phyloP scores from a whole-genome alignment of 2,797 vertebrate species.

The Gallirallus australis region DNA sequence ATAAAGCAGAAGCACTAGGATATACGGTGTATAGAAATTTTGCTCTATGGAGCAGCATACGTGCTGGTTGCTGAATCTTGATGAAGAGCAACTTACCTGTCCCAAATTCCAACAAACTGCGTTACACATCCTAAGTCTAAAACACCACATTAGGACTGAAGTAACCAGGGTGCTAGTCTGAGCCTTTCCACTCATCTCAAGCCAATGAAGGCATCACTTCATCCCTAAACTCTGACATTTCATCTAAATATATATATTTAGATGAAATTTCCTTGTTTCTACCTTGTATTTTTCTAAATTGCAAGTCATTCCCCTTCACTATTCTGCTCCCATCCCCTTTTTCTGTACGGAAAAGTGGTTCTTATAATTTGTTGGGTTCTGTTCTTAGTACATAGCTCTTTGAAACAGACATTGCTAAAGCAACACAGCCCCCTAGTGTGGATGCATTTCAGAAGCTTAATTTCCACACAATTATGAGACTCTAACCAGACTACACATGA shows the following conservation, averaged over 20 bases:
- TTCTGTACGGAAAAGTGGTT: background rate
- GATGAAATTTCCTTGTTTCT: background rate
- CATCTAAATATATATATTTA: background rate
- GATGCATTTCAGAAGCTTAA: background rate
- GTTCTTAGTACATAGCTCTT: background rate
- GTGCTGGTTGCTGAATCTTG: background rate
- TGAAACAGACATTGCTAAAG: background rate
- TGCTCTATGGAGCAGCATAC: background rate
- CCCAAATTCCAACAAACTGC: background rate
- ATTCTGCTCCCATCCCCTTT: background rate
- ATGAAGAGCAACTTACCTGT: background rate
- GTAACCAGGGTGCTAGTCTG: background rate
- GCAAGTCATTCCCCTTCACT: background rate
- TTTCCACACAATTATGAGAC: background rate
- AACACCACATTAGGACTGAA: background rate
- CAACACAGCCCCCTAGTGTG: constrained; percentile 56
- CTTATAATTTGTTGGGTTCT: background rate
- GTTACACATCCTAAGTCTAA: background rate
- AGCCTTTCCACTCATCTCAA: background rate
- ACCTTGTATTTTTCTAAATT: background rate
- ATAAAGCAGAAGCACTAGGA: background rate
- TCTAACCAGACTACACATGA: background rate
- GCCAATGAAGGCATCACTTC: background rate
- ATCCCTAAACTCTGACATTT: background rate
- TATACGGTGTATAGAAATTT: background rate